Conservation (phyloP, 1,140 invertebrate species). For the Saccostrea cuccullata region DNA sequence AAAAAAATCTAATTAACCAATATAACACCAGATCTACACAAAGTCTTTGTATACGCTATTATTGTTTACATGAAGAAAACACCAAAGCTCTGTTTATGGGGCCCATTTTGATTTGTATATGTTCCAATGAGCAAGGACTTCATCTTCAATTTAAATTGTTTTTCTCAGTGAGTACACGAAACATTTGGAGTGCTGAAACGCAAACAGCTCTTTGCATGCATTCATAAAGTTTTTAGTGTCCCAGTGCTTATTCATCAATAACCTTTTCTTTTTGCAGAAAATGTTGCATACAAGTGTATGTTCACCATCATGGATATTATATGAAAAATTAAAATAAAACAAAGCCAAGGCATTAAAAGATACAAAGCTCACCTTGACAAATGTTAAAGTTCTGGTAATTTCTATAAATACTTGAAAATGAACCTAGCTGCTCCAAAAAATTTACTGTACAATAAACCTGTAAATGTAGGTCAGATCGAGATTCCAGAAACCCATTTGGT, state of each 20-base stretch:
- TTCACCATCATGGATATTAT: no score
- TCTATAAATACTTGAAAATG: no score
- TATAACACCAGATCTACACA: conserved; percentile 25
- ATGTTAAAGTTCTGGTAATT: no score
- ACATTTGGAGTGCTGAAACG: conserved; percentile 16
- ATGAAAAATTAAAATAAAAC: no score
- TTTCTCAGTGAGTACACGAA: not conserved
- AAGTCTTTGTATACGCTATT: not conserved
- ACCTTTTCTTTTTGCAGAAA: no score
- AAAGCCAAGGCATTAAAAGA: no score
- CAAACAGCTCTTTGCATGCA: not conserved
- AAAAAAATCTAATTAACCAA: conserved; percentile 34
- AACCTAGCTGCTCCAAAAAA: no score
- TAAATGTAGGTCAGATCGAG: no score
- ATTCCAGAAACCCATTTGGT: no score
- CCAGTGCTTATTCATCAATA: not conserved
- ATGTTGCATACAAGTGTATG: no score
- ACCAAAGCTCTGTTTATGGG: conserved; percentile 14
- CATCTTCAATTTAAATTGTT: conserved; percentile 32
- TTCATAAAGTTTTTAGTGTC: not conserved
- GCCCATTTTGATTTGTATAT: conserved; percentile 28
- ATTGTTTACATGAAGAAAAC: conserved; percentile 34
- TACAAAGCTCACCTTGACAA: no score
- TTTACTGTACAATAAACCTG: no score
- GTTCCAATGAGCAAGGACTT: not conserved